Conservation (phyloP, 2,113 vertebrate genomes). For the Podarcis cretensis region DNA sequence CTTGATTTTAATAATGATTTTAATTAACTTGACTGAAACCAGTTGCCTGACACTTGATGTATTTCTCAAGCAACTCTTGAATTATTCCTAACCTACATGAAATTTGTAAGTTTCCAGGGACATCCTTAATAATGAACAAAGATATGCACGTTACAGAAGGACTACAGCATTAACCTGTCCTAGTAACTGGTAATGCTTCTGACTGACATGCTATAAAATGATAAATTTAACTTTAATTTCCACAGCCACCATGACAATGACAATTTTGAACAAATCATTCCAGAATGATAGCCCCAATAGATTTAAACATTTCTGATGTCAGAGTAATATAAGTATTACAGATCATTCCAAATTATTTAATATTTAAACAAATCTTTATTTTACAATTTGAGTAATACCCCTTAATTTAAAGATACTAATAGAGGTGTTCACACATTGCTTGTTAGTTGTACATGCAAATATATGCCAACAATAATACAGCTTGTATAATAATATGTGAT, state of each 20-base stretch:
- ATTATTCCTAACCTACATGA: background rate
- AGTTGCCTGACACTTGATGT: background rate
- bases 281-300: background rate
- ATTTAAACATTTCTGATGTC: background rate
- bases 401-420: constrained; percentile 58
- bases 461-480: constrained; percentile 60
- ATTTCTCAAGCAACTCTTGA: background rate
- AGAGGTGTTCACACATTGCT: constrained; percentile 62
- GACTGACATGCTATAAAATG: background rate
- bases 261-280: background rate
- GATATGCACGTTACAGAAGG: background rate
- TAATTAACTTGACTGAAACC: background rate
- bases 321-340: background rate
- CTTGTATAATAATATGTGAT: constrained; percentile 76
- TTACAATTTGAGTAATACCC: constrained; percentile 49
- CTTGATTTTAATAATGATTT: background rate
- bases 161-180: background rate
- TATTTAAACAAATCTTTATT: constrained; percentile 51
- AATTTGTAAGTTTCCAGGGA: background rate
- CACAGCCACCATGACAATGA: constrained; percentile 7
- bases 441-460: constrained; percentile 61
- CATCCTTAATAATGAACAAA: background rate
- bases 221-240: background rate
- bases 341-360: background rate
- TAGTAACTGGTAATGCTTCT: background rate